Evolutionary conservation across 2,888 invertebrate genomes (phyloP).

Genomic region (Zaprionus lineosus): DNA sequence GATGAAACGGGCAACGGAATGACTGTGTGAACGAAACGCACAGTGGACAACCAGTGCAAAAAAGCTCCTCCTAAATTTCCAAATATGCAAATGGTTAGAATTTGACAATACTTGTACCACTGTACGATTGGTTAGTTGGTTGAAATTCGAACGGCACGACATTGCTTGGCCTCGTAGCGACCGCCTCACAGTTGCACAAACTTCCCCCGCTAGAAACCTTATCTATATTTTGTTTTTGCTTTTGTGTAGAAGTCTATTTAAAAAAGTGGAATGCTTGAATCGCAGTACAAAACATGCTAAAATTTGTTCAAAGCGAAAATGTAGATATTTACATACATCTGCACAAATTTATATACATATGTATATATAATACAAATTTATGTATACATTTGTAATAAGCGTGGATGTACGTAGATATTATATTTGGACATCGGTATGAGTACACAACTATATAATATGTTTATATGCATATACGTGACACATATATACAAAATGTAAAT

Average conservation of each 20-base stretch:
- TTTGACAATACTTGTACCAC: slow-evolving; percentile 22
- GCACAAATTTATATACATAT: slow-evolving; percentile 1
- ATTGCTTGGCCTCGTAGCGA: slow-evolving; percentile 52
- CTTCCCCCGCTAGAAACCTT: slow-evolving; percentile 14
- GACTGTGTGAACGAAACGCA: slow-evolving; percentile 18
- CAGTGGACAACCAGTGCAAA: slow-evolving; percentile 30
- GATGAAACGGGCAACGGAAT: slow-evolving; percentile 16
- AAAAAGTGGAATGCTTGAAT: slow-evolving; percentile 50
- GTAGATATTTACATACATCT: slow-evolving; percentile 24
- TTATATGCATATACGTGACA: too few species aligned
- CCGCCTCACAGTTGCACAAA: slow-evolving; percentile 1
- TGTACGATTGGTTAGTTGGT: slow-evolving; percentile 41
- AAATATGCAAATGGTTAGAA: neutral
- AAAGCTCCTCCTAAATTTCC: neutral
- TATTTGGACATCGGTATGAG: too few species aligned
- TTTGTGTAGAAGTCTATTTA: slow-evolving; percentile 60
- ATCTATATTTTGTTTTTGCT: slow-evolving; percentile 55
- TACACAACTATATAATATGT: too few species aligned
- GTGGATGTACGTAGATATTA: too few species aligned
- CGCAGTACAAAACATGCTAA: slow-evolving; percentile 58
- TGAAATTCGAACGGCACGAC: slow-evolving; percentile 68
- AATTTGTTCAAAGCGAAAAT: slow-evolving; percentile 56
- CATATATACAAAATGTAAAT: too few species aligned
- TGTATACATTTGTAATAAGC: too few species aligned
- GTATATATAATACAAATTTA: too few species aligned